phyloP scores from a whole-genome alignment of 2,888 invertebrate species.

The Bhutanitis thaidina region DNA sequence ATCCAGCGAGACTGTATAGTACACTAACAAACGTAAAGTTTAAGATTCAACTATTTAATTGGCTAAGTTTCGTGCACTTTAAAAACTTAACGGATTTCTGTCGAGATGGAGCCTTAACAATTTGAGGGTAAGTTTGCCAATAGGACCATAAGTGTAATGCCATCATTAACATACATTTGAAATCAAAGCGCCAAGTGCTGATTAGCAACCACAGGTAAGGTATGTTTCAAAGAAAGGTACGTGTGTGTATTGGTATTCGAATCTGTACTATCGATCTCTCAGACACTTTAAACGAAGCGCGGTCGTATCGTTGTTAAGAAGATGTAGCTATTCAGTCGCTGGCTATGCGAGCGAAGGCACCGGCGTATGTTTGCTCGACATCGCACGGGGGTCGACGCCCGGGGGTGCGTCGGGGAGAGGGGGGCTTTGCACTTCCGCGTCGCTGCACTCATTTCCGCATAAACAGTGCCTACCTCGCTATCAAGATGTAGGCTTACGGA shows the following conservation, averaged over 20 bases:
- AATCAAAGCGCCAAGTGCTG: not conserved
- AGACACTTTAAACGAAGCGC: slow-evolving; percentile 12
- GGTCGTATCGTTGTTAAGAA: slow-evolving; percentile 24
- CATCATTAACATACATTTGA: slow-evolving; percentile 11
- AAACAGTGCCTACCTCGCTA: slow-evolving; percentile 58
- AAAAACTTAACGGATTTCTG: slow-evolving; percentile 50
- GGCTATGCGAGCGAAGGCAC: slow-evolving; percentile 30
- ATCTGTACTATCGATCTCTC: slow-evolving; percentile 2
- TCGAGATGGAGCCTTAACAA: slow-evolving; percentile 32
- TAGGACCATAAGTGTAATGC: not conserved
- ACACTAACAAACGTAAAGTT: slow-evolving; percentile 40
- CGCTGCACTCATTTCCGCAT: slow-evolving; percentile 76
- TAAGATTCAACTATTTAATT: slow-evolving; percentile 49
- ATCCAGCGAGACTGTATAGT: slow-evolving; percentile 29
- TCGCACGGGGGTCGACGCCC: slow-evolving; percentile 60
- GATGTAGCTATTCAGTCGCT: slow-evolving; percentile 28
- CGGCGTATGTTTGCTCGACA: slow-evolving; percentile 34
- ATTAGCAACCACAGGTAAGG: not conserved
- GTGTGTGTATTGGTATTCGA: slow-evolving; percentile 5
- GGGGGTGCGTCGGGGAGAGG: slow-evolving; percentile 39
- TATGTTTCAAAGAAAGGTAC: slow-evolving; percentile 3
- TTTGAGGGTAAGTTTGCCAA: slow-evolving; percentile 10
- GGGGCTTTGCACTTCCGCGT: slow-evolving; percentile 73
- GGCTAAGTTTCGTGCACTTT: slow-evolving; percentile 57
- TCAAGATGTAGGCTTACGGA: slow-evolving; percentile 52